These are phyloP conservation scores for Drosophila paramelanica DNA, from an alignment of 2,888 invertebrate species.

Conservation along the genomic window DNA sequence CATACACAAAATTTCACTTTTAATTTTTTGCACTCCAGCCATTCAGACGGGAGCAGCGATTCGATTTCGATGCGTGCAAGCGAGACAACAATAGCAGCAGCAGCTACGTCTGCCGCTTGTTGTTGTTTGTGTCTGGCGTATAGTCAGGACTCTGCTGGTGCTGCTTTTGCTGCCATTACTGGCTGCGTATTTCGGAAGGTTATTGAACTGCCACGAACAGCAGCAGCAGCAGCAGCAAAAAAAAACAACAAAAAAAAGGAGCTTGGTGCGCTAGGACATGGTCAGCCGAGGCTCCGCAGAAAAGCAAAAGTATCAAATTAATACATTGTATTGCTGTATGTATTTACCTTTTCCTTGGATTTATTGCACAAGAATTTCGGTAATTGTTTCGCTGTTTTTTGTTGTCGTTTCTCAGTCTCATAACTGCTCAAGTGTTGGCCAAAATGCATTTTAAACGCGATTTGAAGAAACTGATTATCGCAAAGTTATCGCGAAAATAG, in stretches of 20 bases:
- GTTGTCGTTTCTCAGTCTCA: constrained; percentile 57
- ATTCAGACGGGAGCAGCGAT: constrained; percentile 58
- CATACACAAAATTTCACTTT: constrained; percentile 83
- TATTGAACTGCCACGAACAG: constrained; percentile 70
- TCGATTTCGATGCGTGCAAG: constrained; percentile 53
- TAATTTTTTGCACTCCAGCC: constrained; percentile 83
- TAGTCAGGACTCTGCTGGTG: constrained; percentile 40
- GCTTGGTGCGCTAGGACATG: constrained; percentile 65
- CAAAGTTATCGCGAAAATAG: constrained; percentile 84
- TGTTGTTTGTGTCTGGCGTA: constrained; percentile 70
- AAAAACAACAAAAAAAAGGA: constrained; percentile 28
- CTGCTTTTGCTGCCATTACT: constrained; percentile 40
- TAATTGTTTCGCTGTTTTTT: constrained; percentile 1
- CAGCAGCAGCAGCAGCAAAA: constrained; percentile 32
- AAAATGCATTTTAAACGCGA: constrained; percentile 83
- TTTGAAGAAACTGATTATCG: constrained; percentile 84
- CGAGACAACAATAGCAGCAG: constrained; percentile 60
- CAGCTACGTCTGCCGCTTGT: constrained; percentile 33
- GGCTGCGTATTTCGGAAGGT: constrained; percentile 69
- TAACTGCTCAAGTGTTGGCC: constrained; percentile 68
- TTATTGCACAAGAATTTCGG: constrained; percentile 19
- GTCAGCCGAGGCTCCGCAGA: constrained; percentile 33
- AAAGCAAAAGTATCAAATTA: constrained; percentile 57
- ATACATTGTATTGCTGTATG: constrained; percentile 2
- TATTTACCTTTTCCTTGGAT: constrained; percentile 32